Evolutionary conservation across 2,797 vertebrate genomes (phyloP).

Genomic region (Lepus oiostolus): DNA sequence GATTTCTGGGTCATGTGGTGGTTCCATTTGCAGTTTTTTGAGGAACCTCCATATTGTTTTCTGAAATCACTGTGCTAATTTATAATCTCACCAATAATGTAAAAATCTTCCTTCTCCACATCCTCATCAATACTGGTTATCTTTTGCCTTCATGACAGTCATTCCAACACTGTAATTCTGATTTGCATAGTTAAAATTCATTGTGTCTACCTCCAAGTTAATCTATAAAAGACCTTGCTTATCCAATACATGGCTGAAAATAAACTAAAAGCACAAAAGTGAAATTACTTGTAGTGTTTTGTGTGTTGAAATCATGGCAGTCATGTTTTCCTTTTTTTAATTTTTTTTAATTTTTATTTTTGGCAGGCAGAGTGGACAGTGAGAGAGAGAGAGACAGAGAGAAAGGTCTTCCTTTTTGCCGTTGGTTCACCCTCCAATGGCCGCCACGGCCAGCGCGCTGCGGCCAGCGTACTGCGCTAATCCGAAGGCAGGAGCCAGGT

Average conservation of each 20-base stretch:
- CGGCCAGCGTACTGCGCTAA: too few relatives aligned
- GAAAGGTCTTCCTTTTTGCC: too few relatives aligned
- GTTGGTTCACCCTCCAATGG: too few relatives aligned
- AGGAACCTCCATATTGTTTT: not conserved
- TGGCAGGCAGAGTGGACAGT: too few relatives aligned
- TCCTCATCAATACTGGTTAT: not conserved
- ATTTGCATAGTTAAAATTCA: not conserved
- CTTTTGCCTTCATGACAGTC: not conserved
- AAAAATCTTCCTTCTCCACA: not conserved
- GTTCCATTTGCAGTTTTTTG: not conserved
- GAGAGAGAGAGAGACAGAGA: too few relatives aligned
- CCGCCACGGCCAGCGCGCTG: too few relatives aligned
- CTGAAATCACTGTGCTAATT: not conserved
- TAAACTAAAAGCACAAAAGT: not conserved
- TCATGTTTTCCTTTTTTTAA: not conserved
- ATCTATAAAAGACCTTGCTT: not conserved
- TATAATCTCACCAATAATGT: not conserved
- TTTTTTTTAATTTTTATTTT: too few relatives aligned
- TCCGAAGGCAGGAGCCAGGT: too few relatives aligned
- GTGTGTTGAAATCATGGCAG: not conserved
- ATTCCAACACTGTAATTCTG: not conserved
- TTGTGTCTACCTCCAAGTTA: not conserved
- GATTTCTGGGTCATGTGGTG: not conserved
- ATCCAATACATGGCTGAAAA: slow-evolving; percentile 3
- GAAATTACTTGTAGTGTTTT: not conserved